Evolutionary conservation across 2,888 invertebrate species (phyloP), one percentile per base, ranked within the genome.

Genomic region (Strigamia transsilvanica): DNA sequence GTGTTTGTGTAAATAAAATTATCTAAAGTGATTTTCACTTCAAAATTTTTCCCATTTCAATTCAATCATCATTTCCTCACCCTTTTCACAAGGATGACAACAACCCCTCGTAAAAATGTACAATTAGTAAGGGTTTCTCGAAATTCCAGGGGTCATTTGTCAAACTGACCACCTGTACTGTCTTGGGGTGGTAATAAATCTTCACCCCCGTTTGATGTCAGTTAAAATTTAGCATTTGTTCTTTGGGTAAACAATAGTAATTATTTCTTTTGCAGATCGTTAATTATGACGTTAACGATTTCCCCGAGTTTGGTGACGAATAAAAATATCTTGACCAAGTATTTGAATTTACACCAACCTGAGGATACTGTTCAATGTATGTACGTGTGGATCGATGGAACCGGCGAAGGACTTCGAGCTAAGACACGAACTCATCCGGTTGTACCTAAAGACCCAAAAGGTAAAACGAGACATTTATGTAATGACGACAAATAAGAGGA

Each of bases 341-440:
- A 82, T 38, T n/a, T 84, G 73, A 15, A 41, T 56, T 82, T 83
- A 21, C 80, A 80, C 34, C 85, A 81, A 84, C 83, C 82, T 66
- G 84, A 79, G 46, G 83, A 82, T 80, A 85, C 83, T 73, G 83
- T 85, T 7, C 86, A 88, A 84, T 87, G 86, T 23, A 86, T 86
- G 85, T 89, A 89, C 85, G 85, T 89, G 32, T 89, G 89, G 89
- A 88, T 89, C 83, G 89, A 89, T 84, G 89, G 89, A 21, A 87
- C 87, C n/a, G 87, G 87, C 42, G 88, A 89, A 84, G 84, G 86
- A 81, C 82, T 89, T 51, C 85, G 89, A 82, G 87, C 87, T 80
- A 89, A 89, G 84, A 88, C 88, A 13, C 85, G 86, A 82, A 88
- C 88, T 7, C 83, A 88, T 23, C 85, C 86, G 82, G 80, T 56